Evolutionary conservation across 2,888 invertebrate genomes (phyloP).

Genomic region (Melanostoma scalare): DNA sequence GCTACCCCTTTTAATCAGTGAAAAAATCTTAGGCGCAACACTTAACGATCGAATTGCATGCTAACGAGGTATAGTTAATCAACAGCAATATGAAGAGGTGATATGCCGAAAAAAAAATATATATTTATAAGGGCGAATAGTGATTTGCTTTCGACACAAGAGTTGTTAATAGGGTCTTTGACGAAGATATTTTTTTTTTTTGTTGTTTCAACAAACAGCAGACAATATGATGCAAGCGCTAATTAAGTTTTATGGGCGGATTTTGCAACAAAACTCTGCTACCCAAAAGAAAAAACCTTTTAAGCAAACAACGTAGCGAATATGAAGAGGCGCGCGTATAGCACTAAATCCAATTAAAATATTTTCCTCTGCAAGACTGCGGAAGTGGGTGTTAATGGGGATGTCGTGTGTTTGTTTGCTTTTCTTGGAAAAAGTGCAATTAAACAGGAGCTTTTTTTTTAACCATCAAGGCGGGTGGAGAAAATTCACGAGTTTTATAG

Average conservation of each 20-base stretch:
- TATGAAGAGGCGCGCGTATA: background rate
- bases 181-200: constrained; percentile 16
- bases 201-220: constrained; percentile 17
- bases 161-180: constrained; percentile 58
- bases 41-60: constrained; percentile 73
- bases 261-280: background rate
- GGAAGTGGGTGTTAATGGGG: background rate
- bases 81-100: constrained; percentile 46
- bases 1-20: constrained; percentile 36
- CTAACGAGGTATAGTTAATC: constrained; percentile 71
- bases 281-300: background rate
- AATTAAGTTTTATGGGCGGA: constrained; percentile 54
- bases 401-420: constrained; percentile 8
- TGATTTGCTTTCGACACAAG: constrained; percentile 18
- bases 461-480: background rate
- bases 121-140: constrained; percentile 51
- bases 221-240: constrained; percentile 59
- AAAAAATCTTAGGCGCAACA: constrained; percentile 72
- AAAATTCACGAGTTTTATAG: background rate
- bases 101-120: constrained; percentile 11
- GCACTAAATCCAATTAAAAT: constrained; percentile 59
- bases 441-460: constrained; percentile 2
- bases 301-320: constrained; percentile 3
- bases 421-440: constrained; percentile 43
- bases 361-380: background rate